A percentile compares a stretch with the other conserved stretches of the same genome.
Evolutionary conservation across 2,113 vertebrate genomes (phyloP).

Genomic region (Cricetomys ansorgei): DNA sequence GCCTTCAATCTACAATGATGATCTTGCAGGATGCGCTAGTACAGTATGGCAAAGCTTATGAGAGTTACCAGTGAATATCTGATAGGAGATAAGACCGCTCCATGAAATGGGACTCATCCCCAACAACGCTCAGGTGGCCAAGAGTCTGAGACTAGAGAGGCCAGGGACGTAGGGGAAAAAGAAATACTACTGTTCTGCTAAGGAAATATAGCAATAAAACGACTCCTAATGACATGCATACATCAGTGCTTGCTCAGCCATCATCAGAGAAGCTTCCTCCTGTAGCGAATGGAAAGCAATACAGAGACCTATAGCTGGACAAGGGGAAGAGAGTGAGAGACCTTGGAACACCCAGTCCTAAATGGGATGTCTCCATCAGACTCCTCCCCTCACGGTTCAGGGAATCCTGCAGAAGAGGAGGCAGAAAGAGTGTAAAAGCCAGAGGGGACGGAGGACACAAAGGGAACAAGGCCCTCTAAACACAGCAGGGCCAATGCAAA

Average conservation of each 20-base stretch:
- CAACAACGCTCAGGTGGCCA: background rate
- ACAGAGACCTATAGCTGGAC: background rate
- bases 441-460: background rate
- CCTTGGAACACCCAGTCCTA: background rate
- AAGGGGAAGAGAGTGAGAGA: background rate
- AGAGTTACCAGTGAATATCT: background rate
- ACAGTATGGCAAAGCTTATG: background rate
- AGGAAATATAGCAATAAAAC: background rate
- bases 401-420: background rate
- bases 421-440: background rate
- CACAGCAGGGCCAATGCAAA: background rate
- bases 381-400: background rate
- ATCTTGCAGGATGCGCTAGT: background rate
- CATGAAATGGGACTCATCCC: background rate
- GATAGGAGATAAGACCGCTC: background rate
- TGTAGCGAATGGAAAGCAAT: background rate
- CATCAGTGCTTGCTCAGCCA: background rate
- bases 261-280: background rate
- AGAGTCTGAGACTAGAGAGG: background rate
- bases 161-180: background rate
- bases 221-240: background rate
- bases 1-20: background rate
- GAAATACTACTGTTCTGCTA: background rate
- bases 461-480: background rate
- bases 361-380: background rate